Evolutionary conservation across 2,888 invertebrate species (phyloP), one percentile per base, ranked within the genome.

Genomic region (Cryptophagus acutangulus): DNA sequence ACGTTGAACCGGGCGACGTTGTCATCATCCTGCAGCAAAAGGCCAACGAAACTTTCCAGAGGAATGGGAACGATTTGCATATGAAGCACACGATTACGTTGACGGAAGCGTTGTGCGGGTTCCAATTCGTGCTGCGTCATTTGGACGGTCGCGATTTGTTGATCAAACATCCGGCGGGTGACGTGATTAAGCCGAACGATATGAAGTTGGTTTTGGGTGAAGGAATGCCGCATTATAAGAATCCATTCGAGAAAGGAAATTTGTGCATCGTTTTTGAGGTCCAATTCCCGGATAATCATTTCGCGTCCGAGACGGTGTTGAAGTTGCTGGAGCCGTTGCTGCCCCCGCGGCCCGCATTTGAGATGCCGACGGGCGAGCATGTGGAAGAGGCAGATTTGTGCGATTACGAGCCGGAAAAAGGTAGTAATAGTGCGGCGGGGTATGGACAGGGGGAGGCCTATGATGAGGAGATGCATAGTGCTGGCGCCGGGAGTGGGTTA

Each of bases 51-150:
- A 61, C 74, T 28, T 95, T 92, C 70, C 78, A 83, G 61, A 77
- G 95, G 48, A 79, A 79, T 42, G 84, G 82, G 36, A 78, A 84
- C 63, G 85, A 87, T 66, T 72, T 88, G 36, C 70, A 80, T 48
- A 79, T 90, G 70, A 81, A 79, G 48, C 80, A 84, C 59, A 81
- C 78, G 41, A 78, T 95, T 28, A 79, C 82, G 28, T 70, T 95
- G 36, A 87, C 89, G 2, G 92, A 95, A 67, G 90, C 95, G 9
- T 72, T 95, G 6, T 94, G 94, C 71, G 95, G 95, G 3, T 89
- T 92, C 68, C 74, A 79, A 42, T 82, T 89, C 69, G 76, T 83
- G 34, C 71, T 95, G n/a, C 82, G 83, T 61, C 94, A 95, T 69
- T 75, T 96, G 54, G 94, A 95, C 72, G 91, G 88, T 1, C 76